Conservation (phyloP, 1,140 invertebrate species). For the Diploscapter pachys region DNA sequence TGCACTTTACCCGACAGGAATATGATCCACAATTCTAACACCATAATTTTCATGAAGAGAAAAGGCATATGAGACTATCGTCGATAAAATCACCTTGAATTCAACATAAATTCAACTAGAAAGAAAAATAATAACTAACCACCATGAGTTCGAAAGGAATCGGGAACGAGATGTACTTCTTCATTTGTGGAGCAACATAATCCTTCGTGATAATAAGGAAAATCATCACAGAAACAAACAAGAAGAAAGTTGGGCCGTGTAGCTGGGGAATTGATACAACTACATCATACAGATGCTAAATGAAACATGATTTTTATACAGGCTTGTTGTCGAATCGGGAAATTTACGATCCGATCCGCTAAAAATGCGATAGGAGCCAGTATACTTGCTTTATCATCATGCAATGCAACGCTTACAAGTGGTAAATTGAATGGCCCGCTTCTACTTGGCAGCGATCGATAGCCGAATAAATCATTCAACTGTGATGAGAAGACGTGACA, state of each 20-base stretch:
- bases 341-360: constrained; percentile 50
- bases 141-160: constrained; percentile 50
- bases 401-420: too few species aligned
- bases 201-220: constrained; percentile 51
- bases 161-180: constrained; percentile 44
- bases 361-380: constrained; percentile 2
- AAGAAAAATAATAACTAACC: constrained; percentile 70
- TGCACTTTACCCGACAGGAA: constrained; percentile 45
- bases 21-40: constrained; percentile 46
- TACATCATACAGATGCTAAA: constrained; percentile 23
- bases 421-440: too few species aligned
- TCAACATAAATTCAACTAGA: constrained; percentile 81
- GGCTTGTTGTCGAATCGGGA: constrained; percentile 63
- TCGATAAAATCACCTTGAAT: constrained; percentile 66
- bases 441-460: too few species aligned
- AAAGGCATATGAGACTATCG: constrained; percentile 47
- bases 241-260: constrained; percentile 38
- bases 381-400: too few species aligned
- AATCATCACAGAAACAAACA: constrained; percentile 39
- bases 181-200: constrained; percentile 45
- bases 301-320: constrained; percentile 64
- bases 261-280: not conserved
- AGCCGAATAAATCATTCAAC: constrained; percentile 48
- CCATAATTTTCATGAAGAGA: constrained; percentile 42
- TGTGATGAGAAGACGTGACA: constrained; percentile 50